Conservation (phyloP, 1,140 invertebrate genomes). For the Triops longicaudatus region DNA sequence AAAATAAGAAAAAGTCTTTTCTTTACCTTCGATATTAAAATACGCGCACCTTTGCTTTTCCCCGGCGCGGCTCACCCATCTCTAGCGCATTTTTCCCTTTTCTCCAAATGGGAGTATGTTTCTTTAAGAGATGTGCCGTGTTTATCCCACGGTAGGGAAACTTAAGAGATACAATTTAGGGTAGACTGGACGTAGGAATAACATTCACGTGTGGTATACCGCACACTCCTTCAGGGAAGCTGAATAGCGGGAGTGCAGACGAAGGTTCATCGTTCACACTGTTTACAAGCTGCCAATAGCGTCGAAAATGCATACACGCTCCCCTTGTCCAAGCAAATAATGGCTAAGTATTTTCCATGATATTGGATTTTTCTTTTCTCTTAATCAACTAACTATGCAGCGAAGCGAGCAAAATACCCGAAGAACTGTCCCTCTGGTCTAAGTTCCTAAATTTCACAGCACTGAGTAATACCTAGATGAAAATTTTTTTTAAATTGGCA, state of each 20-base stretch:
- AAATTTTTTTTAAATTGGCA: not conserved
- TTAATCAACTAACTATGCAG: not conserved
- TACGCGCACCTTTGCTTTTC: too few relatives aligned
- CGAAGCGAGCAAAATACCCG: not conserved
- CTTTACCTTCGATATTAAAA: too few relatives aligned
- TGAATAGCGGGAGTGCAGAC: not conserved
- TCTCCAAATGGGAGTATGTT: not conserved
- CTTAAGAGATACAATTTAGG: constrained; percentile 12
- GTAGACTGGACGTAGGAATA: not conserved
- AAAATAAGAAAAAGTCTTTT: too few relatives aligned
- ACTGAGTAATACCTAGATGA: too few relatives aligned
- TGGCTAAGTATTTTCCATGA: not conserved
- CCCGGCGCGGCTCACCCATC: too few relatives aligned
- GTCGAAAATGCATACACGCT: not conserved
- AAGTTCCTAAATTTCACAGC: not conserved
- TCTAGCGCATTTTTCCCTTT: not conserved
- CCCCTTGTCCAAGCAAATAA: not conserved
- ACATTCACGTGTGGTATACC: not conserved
- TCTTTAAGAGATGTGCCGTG: not conserved
- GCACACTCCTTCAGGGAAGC: not conserved
- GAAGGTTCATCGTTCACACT: not conserved
- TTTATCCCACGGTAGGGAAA: not conserved
- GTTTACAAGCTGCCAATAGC: not conserved
- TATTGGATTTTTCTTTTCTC: not conserved
- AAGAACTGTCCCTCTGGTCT: not conserved